Base-by-base conservation (phyloP, 1,140 invertebrate species). In the Xylocopa sonorina region DNA sequence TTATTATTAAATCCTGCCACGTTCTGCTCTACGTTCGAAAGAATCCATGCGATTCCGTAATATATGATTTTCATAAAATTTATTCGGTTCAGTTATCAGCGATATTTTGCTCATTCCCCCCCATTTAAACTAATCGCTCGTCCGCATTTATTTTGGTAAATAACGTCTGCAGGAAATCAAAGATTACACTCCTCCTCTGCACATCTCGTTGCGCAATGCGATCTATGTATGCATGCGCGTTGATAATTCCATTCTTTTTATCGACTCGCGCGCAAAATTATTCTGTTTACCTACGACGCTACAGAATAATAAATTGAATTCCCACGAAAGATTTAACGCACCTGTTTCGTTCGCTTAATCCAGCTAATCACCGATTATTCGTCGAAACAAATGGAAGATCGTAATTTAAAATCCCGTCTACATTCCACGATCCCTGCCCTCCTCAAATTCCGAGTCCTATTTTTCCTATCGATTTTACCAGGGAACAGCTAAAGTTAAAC, bases 1-100 rank as follows among this genome's bases (percentile, higher is more conserved):
- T 84, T 84, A 84, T 84, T 84, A 84, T 83, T 83, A 83, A 84
- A 84, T 84, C 29, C 75, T 57, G 68, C 46, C 60, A 55, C 32
- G 62, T 68, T 58, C 69, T 77, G 53, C 64, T 41, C 41, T 68
- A 68, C 74, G 50, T 4, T 66, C 43, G 63, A 34, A 57, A 55
- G 63, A 76, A 76, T 57, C 63, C 48, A 43, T 38, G 50, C 46
- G 57, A 68, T 68, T 74, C 51, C 46, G 43, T 38, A 51, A 74
- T 32, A 32, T 29, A 63, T 3, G 24, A 71, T 50, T 74, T 74
- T 74, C n/a, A n/a, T n/a, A n/a, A n/a, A 74, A 74, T 74, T 74
- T 64, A 64, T 64, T 77, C 67, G 18, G 3, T 73, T 34, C 16
- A 27, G 21, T 72, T 72, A 43, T 73, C 34, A 14, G 18, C 48